These are phyloP conservation scores for Leptodirus hochenwartii DNA, from an alignment of 2,888 invertebrate genomes.

Conservation along the genomic window DNA sequence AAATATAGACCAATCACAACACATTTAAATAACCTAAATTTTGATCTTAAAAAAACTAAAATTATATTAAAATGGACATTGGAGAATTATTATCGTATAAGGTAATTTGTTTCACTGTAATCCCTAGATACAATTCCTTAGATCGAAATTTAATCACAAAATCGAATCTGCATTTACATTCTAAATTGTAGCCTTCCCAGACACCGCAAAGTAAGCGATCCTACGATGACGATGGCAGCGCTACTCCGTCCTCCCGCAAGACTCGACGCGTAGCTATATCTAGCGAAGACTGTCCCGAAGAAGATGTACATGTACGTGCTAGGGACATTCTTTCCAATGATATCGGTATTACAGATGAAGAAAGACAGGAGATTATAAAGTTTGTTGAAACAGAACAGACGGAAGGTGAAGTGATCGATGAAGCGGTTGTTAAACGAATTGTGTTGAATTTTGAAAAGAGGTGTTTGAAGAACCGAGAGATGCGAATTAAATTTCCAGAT, in stretches of 20 bases:
- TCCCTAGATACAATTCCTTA: background rate
- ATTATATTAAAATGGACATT: constrained; percentile 28
- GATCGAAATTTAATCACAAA: constrained; percentile 2
- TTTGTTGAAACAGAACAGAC: constrained; percentile 70
- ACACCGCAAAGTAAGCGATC: constrained; percentile 68
- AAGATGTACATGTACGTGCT: too few relatives aligned
- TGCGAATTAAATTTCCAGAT: constrained; percentile 96
- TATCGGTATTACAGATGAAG: constrained; percentile 48
- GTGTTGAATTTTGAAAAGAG: constrained; percentile 88
- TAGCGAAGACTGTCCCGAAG: constrained; percentile 41
- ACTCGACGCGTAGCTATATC: too few relatives aligned
- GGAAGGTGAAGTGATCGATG: constrained; percentile 79
- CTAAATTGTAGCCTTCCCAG: constrained; percentile 53
- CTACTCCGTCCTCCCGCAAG: too few relatives aligned
- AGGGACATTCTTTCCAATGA: too few relatives aligned
- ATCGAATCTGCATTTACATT: background rate
- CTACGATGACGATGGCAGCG: constrained; percentile 34
- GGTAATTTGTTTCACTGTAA: constrained; percentile 14
- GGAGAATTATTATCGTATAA: constrained; percentile 29
- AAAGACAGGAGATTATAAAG: constrained; percentile 61
- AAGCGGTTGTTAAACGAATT: constrained; percentile 70
- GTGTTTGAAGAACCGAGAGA: constrained; percentile 85
- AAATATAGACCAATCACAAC: too few relatives aligned
- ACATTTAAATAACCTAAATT: too few relatives aligned
- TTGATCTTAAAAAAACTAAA: too few relatives aligned